Evolutionary conservation across 2,113 vertebrate genomes (phyloP), one percentile per base, ranked within the genome.

Genomic region (Cynocephalus volans): DNA sequence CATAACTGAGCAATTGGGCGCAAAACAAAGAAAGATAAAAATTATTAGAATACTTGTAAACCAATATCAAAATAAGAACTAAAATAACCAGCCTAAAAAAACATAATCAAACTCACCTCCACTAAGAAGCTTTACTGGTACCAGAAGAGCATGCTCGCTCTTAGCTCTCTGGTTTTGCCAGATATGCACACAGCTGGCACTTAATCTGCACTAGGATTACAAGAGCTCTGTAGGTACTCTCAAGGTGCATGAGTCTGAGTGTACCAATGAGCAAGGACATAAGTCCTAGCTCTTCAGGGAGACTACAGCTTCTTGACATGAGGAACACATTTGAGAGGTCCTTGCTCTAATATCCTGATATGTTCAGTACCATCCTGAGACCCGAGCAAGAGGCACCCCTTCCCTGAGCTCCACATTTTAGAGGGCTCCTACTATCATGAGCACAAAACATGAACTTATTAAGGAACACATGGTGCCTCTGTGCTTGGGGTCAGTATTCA

Each of bases 1-100:
- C 6, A 54, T 87, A 73, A 62, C 17, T 94, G 48, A 64, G 90
- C 31, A 45, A 90, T 33, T 77, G 72, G 81, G 77, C 95, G 72
- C 11, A 33, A 58, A 19, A 15, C 52, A 19, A n/a, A 85, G 93
- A 88, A 69, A 95, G 69, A 41, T 1, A 19, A 48, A 92, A 95
- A 88, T 33, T 88, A 95, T 19, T 62, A 95, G 82, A 93, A 21
- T 90, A 48, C 21, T 54, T 70, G 95, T 31, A 36, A 95, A 60
- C 36, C 50, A 90, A n/a, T 69, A 54, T 86, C 48, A 79, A 92
- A 45, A 79, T 75, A 77, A 97, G 75, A 88, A 56, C 65, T 48
- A 69, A 77, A 79, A 75, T 41, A 73, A 72, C 87, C 8, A 77
- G 36, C 28, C 33, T 65, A 48, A 96, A 75, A 82, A 88, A 33